Evolutionary conservation across 2,888 invertebrate genomes (phyloP), one percentile per base, ranked within the genome.

Genomic region (Melinaea marsaeus): DNA sequence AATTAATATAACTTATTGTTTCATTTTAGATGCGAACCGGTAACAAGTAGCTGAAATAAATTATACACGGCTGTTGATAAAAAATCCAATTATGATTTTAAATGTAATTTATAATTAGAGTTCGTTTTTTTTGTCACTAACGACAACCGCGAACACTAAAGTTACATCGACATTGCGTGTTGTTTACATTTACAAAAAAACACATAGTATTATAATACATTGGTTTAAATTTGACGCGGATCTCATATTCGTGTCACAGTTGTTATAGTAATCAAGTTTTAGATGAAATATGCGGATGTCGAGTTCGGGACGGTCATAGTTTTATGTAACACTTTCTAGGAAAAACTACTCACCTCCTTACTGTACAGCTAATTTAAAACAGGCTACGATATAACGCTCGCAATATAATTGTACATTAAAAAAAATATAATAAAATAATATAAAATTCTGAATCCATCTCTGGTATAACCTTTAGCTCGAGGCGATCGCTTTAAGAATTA

Each of bases 401-500:
- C n/a, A 13, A 13, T n/a, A 3, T n/a, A 47, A n/a, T 22, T n/a
- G 6, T 5, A 32, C 2, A 51, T 3, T 32, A 51, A 3, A 32
- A 6, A 7, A 32, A 32, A 3, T 37, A 56, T 56, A 35, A 22
- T 37, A 56, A 35, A 33, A 37, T 13, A 37, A 22, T 46, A 57
- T 48, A 51, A 60, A 47, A 33, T 13, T 42, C 2, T 22, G 13
- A 84, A 66, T 87, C 72, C 86, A 74, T 72, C 79, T 73, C 88
- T 83, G 87, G 56, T 63, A 74, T 90, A 90, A 90, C 90, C 90
- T 90, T 90, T 90, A 86, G 85, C 89, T 89, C 79, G 85, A 78
- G 86, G 90, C 88, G 81, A 85, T 86, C 84, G 79, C 73, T 83
- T 82, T 83, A 88, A 89, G 90, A 90, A 90, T 87, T 89, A 90